Percentiles rank a stretch among this genome's conserved stretches.
phyloP scores from a whole-genome alignment of 2,113 vertebrate species.

The Cichladusa arquata region DNA sequence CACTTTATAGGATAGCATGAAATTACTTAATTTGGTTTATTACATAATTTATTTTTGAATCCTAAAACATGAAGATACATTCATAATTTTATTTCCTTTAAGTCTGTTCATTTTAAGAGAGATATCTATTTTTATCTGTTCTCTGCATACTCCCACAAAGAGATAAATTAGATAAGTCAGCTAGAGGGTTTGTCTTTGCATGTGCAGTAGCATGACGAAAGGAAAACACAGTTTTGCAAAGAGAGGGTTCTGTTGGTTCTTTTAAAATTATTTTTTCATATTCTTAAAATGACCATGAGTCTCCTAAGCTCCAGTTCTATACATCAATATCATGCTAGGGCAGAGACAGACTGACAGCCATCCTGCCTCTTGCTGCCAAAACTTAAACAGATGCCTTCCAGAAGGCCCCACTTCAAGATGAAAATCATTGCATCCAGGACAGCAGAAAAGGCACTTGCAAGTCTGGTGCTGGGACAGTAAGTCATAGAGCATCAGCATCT shows the following conservation, averaged over 20 bases:
- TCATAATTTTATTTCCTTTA: neutral
- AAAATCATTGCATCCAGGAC: neutral
- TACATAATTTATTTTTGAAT: neutral
- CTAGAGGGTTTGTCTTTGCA: neutral
- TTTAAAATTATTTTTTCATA: neutral
- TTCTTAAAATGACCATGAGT: neutral
- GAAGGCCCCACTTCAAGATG: neutral
- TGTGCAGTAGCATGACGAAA: neutral
- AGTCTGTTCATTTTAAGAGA: neutral
- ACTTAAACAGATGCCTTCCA: neutral
- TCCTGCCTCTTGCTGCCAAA: neutral
- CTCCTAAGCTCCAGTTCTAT: neutral
- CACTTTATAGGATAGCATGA: neutral
- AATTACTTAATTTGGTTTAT: neutral
- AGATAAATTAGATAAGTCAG: neutral
- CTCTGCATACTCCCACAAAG: neutral
- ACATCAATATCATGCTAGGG: neutral
- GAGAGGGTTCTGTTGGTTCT: neutral
- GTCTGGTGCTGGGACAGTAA: neutral
- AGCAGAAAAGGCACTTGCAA: neutral
- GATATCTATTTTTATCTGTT: neutral
- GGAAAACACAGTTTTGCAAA: neutral
- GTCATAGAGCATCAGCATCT: neutral
- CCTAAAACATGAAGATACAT: neutral
- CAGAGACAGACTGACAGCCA: neutral